phyloP scores from a whole-genome alignment of 1,140 invertebrate species.

The Drosophila mayri region DNA sequence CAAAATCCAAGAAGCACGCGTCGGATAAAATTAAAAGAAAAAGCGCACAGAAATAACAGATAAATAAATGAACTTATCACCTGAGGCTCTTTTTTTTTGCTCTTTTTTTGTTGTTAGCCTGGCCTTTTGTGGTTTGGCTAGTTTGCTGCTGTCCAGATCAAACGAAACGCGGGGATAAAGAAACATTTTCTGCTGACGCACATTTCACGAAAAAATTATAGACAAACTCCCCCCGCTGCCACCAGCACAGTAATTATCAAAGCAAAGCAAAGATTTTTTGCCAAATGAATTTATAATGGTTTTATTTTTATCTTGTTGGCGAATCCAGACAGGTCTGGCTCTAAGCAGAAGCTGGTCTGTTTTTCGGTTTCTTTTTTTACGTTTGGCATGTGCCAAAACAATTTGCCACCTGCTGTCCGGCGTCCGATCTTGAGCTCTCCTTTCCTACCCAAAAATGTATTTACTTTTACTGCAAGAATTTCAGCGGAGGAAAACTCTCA shows the following conservation, averaged over 20 bases:
- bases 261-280: slow-evolving; percentile 34
- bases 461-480: slow-evolving; percentile 78
- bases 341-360: slow-evolving; percentile 30
- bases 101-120: slow-evolving; percentile 2
- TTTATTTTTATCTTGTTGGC: slow-evolving; percentile 33
- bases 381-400: slow-evolving; percentile 74
- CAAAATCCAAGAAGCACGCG: slow-evolving; percentile 61
- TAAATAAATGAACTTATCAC: slow-evolving; percentile 66
- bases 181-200: slow-evolving; percentile 61
- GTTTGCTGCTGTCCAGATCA: slow-evolving; percentile 51
- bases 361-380: slow-evolving; percentile 8
- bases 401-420: slow-evolving; percentile 52
- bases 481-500: slow-evolving; percentile 46
- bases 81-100: slow-evolving; percentile 41
- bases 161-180: slow-evolving; percentile 38
- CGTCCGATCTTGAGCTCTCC: slow-evolving; percentile 52
- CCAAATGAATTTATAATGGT: slow-evolving; percentile 70
- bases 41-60: slow-evolving; percentile 46
- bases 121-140: slow-evolving; percentile 43
- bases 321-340: slow-evolving; percentile 61
- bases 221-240: background rate
- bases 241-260: slow-evolving; percentile 40
- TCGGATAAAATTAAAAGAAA: slow-evolving; percentile 56
- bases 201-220: slow-evolving; percentile 47
- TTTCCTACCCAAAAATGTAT: slow-evolving; percentile 23